A percentile compares a stretch with the other conserved stretches of the same genome.
phyloP scores from a whole-genome alignment of 2,888 invertebrate species.

The Monochamus alternatus region DNA sequence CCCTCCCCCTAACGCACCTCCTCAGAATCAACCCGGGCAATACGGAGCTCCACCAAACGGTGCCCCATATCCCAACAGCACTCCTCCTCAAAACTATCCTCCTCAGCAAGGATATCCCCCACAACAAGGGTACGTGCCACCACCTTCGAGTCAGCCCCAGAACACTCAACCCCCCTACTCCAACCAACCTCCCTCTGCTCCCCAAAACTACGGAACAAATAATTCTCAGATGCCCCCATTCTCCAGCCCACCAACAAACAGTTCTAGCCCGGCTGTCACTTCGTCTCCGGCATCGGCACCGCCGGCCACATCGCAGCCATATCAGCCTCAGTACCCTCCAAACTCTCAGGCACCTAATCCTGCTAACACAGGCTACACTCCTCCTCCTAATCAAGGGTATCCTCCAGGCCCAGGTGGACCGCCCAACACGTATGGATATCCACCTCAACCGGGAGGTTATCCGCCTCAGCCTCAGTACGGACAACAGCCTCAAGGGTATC shows the following conservation, averaged over 20 bases:
- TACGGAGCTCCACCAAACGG: conserved; percentile 67
- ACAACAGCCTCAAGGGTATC: conserved; percentile 77
- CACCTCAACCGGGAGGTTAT: conserved; percentile 75
- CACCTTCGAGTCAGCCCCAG: conserved; percentile 66
- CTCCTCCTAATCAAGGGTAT: conserved; percentile 54
- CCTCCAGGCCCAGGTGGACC: conserved; percentile 62
- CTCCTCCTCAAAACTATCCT: conserved; percentile 66
- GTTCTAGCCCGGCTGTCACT: conserved; percentile 72
- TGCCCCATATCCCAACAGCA: conserved; percentile 64
- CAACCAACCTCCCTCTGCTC: conserved; percentile 57
- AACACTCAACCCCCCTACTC: conserved; percentile 39
- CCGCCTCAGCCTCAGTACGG: conserved; percentile 77
- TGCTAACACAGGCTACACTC: conserved; percentile 63
- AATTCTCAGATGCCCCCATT: conserved; percentile 78
- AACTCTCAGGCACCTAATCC: conserved; percentile 69
- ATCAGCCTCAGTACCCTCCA: conserved; percentile 74
- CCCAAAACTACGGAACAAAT: conserved; percentile 67
- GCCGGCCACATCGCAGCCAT: conserved; percentile 71
- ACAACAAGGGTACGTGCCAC: conserved; percentile 73
- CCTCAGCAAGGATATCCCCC: conserved; percentile 73
- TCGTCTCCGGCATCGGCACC: conserved; percentile 69
- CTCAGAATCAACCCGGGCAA: conserved; percentile 63
- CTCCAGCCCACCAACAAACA: conserved; percentile 71
- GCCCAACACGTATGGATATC: conserved; percentile 71
- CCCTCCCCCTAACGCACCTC: conserved; percentile 67